Base-by-base conservation (phyloP, 1,140 invertebrate species). In the Coenobita brevimanus region DNA sequence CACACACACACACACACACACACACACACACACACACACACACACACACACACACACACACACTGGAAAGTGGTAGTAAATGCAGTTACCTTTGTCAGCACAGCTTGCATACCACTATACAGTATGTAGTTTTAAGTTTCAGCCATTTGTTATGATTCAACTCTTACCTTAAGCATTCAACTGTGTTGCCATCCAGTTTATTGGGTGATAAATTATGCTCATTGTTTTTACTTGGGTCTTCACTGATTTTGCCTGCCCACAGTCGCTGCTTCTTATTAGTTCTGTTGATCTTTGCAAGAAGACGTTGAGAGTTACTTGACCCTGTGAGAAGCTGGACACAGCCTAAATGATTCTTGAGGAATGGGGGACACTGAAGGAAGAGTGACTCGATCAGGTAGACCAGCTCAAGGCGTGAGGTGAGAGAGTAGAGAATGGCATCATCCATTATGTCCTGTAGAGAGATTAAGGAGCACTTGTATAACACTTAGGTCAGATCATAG, bases 371-470 rank as follows among this genome's bases (percentile, higher is more conserved):
- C 1, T 24, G 10, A 3, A 88, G 64, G 67, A 82, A 76, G 67
- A 87, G n/a, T 21, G 79, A 54, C 54, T 90, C 89, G 38, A 76
- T 81, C 33, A 89, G 64, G 78, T 85, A 90, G 15, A 90, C 67
- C 43, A 90, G 82, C 24, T 90, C 89, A 15, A 90, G 82, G 8
- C 86, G 82, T 8, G 89, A 89, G 30, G 78, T 86, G 2, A 90
- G 75, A 6, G 86, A 89, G 78, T 90, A 86, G 15, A 90, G 57
- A 15, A 38, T 62, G 1, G 89, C 89, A 33, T 90, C 89, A 46
- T 89, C 82, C 27, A 85, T 64, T 15, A 90, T 83, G 86, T 90
- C 24, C 89, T 90, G 87, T n/a, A 88, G 57, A 36, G 21, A 69
- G 50, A 24, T 21, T n/a, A n/a, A n/a, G n/a, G n/a, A n/a, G n/a